Evolutionary conservation across 2,888 invertebrate genomes (phyloP).

Genomic region (Dorcus hopei): DNA sequence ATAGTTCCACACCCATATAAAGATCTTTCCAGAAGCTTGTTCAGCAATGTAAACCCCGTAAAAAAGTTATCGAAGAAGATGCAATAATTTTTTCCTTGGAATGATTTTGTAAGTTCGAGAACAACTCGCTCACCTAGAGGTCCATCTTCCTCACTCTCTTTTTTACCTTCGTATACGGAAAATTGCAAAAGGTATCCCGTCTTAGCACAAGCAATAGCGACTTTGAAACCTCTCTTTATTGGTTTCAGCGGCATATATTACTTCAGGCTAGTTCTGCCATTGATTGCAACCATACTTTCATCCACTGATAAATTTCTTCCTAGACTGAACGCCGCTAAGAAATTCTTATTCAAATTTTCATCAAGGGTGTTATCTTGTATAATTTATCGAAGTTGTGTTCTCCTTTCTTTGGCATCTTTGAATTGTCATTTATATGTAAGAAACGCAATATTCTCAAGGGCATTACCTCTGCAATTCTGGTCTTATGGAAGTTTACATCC

Average conservation of each 20-base stretch:
- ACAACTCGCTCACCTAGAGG: conserved; percentile 6
- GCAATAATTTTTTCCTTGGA: not conserved
- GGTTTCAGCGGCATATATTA: not conserved
- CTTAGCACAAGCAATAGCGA: not conserved
- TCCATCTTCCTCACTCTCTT: conserved; percentile 2
- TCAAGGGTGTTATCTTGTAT: not conserved
- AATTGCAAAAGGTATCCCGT: not conserved
- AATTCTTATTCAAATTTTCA: not conserved
- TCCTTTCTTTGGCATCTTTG: not conserved
- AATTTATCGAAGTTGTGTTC: not conserved
- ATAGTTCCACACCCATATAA: not conserved
- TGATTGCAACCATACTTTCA: not conserved
- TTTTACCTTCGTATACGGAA: not conserved
- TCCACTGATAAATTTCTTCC: not conserved
- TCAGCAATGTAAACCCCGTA: conserved; percentile 3
- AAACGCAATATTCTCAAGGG: not conserved
- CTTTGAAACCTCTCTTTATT: not conserved
- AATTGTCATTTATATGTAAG: not conserved
- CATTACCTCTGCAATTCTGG: not conserved
- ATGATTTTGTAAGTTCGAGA: not conserved
- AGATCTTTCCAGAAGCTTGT: conserved; percentile 2
- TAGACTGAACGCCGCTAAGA: not conserved
- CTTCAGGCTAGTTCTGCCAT: not conserved
- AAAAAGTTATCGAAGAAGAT: conserved; percentile 10
- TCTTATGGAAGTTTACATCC: not conserved